These are phyloP conservation scores for Phania funesta DNA, from an alignment of 2,888 invertebrate species.

Conservation along the genomic window DNA sequence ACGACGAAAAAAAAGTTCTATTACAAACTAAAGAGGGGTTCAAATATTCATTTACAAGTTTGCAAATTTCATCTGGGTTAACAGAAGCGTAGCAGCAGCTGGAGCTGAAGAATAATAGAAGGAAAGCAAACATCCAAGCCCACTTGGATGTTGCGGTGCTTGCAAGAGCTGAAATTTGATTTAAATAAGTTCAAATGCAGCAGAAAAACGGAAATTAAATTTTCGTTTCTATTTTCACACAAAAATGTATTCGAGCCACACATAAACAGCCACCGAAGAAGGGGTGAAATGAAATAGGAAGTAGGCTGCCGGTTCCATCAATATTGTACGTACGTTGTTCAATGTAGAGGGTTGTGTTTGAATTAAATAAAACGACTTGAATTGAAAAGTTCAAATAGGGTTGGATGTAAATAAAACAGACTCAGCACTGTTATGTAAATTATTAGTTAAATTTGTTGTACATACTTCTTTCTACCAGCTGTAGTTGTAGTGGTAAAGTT, in stretches of 20 bases:
- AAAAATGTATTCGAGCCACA: conserved; percentile 12
- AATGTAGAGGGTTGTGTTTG: conserved; percentile 3
- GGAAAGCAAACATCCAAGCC: not conserved
- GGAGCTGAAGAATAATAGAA: not conserved
- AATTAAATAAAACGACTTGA: conserved; percentile 12
- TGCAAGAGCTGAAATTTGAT: conserved; percentile 55
- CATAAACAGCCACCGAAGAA: not conserved
- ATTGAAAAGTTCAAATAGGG: conserved; percentile 56
- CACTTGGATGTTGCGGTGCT: conserved; percentile 23
- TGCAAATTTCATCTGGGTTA: conserved; percentile 24
- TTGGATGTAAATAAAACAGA: conserved; percentile 44
- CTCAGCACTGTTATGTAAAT: conserved; percentile 16
- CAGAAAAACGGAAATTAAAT: conserved; percentile 70
- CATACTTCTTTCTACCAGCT: not conserved
- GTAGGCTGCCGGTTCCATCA: conserved; percentile 33
- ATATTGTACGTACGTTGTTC: conserved; percentile 38
- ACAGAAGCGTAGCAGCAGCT: not conserved
- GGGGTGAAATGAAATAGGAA: not conserved
- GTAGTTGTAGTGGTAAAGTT: not conserved
- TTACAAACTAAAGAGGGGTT: not conserved
- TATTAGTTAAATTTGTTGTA: conserved; percentile 28
- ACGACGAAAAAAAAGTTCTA: not conserved
- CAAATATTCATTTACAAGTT: conserved; percentile 21
- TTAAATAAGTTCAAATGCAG: conserved; percentile 69
- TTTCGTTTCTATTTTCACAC: conserved; percentile 62